Base-by-base conservation (phyloP, 2,797 vertebrate species). In the Mormyrops attenuatus region DNA sequence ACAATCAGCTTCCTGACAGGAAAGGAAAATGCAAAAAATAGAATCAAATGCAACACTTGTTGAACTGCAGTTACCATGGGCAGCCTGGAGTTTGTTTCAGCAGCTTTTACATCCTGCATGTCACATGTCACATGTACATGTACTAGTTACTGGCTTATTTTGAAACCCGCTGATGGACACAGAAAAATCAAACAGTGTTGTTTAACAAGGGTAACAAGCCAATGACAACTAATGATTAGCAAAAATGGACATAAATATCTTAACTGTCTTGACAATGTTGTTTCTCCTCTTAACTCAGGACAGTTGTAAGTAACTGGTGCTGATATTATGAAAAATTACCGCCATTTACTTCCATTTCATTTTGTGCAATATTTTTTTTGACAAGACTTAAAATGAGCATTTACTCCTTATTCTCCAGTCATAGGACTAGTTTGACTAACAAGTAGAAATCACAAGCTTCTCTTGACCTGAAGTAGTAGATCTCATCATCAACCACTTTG, bases 401-500 rank as follows among this genome's bases (percentile, higher is more conserved):
- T 80, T 17, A 80, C 17, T 41, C 17, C 73, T 20, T 9, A 38
- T n/a, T n/a, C 17, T n/a, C 34, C n/a, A 80, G 44, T 80, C 5
- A 17, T 7, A 44, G 73, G 15, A 80, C 34, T 38, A 77, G 38
- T 41, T 41, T 77, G 34, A 41, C 38, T 44, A 38, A 80, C 38
- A 44, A 80, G 34, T 44, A 80, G 38, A 80, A 41, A 13, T 44
- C 82, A 22, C 44, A 50, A 44, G 44, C 82, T 49, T 11, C 17
- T 38, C 87, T 95, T 93, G 93, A 99, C 98, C 98, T 99, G 94
- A 99, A 99, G 93, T 99, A 99, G 93, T 96, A 99, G 92, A 98
- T 95, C 94, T 99, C 99, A 88, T 99, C 99, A 92, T 99, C 99
- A 91, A 98, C 97, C 88, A 99, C 98, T 97, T 99, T 99, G 22